Percentiles rank a stretch among this genome's conserved stretches.
Evolutionary conservation across 1,140 invertebrate species (phyloP).

Genomic region (Drosophila gunungcola): DNA sequence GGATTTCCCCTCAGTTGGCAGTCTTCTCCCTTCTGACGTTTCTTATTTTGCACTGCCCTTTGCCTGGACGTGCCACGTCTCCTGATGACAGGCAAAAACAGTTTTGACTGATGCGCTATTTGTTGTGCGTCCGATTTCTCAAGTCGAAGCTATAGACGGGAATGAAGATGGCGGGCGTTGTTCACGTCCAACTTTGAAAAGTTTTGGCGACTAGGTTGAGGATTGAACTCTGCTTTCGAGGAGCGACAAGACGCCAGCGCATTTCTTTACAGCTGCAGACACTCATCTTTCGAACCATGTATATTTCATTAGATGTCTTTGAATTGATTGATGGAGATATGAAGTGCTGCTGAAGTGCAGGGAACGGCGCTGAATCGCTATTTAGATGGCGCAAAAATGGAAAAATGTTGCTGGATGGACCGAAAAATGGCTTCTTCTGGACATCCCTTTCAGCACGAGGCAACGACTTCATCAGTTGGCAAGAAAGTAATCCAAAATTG

Average conservation of each 20-base stretch:
- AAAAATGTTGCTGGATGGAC: constrained; percentile 14
- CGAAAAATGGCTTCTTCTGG: constrained; percentile 15
- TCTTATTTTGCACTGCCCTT: constrained; percentile 10
- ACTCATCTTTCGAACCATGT: constrained; percentile 41
- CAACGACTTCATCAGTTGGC: constrained; percentile 5
- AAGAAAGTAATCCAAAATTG: constrained; percentile 38
- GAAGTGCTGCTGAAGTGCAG: constrained; percentile 25
- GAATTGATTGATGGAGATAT: constrained; percentile 72
- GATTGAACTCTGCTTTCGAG: constrained; percentile 50
- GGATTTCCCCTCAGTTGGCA: constrained; percentile 3
- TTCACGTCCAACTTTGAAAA: constrained; percentile 44
- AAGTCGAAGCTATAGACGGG: not conserved
- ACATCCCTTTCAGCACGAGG: constrained; percentile 14
- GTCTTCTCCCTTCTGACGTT: constrained; percentile 10
- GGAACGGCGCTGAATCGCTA: constrained; percentile 7
- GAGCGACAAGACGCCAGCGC: constrained; percentile 17
- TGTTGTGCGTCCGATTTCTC: constrained; percentile 51
- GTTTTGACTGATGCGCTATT: constrained; percentile 79
- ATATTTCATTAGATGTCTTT: constrained; percentile 69
- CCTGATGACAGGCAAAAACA: constrained; percentile 77
- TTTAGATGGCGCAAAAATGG: not conserved
- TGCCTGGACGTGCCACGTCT: constrained; percentile 69
- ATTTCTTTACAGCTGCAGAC: constrained; percentile 30
- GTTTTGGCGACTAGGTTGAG: constrained; percentile 57
- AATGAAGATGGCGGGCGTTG: constrained; percentile 1